Evolutionary conservation across 2,797 vertebrate species (phyloP).

Genomic region (Nyctalus aviator): DNA sequence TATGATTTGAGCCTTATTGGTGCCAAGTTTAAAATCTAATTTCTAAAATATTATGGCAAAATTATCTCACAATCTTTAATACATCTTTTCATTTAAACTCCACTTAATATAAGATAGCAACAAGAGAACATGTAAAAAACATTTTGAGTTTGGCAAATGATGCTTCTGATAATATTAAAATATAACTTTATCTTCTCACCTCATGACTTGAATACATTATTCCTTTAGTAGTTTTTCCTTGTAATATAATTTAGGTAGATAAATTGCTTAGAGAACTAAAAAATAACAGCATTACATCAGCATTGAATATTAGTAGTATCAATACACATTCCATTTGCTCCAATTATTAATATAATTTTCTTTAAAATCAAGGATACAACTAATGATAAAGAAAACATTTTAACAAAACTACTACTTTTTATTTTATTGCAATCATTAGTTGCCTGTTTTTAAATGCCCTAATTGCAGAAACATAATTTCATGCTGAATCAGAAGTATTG

Average conservation of each 20-base stretch:
- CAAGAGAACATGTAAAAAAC: neutral
- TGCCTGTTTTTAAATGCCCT: neutral
- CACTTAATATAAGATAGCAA: neutral
- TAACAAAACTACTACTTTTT: neutral
- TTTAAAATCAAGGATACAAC: neutral
- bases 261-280: neutral
- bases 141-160: neutral
- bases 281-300: neutral
- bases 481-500: neutral
- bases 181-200: neutral
- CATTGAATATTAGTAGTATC: neutral
- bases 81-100: neutral
- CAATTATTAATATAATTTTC: neutral
- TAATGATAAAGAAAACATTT: neutral
- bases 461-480: neutral
- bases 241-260: neutral
- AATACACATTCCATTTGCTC: neutral
- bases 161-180: neutral
- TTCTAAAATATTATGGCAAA: neutral
- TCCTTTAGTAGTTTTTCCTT: neutral
- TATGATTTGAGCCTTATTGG: neutral
- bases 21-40: neutral
- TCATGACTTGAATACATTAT: neutral
- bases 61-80: neutral
- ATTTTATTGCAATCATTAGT: neutral